Evolutionary conservation across 2,888 invertebrate species (phyloP), one percentile per base, ranked within the genome.

Genomic region (Oscheius sp.): DNA sequence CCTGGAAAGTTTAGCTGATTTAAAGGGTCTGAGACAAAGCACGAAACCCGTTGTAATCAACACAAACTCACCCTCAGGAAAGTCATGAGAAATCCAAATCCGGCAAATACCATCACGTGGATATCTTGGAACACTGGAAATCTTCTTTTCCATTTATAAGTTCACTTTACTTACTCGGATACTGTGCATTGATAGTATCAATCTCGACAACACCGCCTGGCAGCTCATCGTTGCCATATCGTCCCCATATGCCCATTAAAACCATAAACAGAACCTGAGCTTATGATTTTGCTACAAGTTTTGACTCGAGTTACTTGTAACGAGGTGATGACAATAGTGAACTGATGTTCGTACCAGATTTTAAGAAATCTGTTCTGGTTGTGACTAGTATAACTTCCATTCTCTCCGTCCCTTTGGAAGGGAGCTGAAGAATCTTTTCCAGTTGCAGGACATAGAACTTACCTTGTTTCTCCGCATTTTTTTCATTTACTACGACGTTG

Each of bases 91-190:
- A 94, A 96, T 0, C 95, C 96, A 88, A 97, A 96, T 79, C 96
- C 96, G 85, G 96, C 92, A 91, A 95, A 96, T 87, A 97, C 94
- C 96, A 97, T 96, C 53, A 95, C 94, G 90, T 96, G 96, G 32
- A 96, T 93, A 90, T 95, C 91, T 81, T 90, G 90, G 81, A 90
- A 91, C 85, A 90, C 90, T 90, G 87, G 65, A 88, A 68, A 33
- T 3, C 2, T 42, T 42, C 2, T 29, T 13, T 55, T 68, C 84
- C 2, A 48, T 32, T 37, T 60, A 13, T 11, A 60, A 7, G n/a
- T 21, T 21, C 21, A 9, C 4, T 33, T 29, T 29, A 9, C 78
- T 72, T 53, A 80, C 80, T 74, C 10, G 84, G 80, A 66, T 81
- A 81, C 13, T 75, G 47, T 29, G 75, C 76, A 51, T 57, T 47